Conservation (phyloP, 2,797 vertebrate genomes). For the Limosa lapponica region DNA sequence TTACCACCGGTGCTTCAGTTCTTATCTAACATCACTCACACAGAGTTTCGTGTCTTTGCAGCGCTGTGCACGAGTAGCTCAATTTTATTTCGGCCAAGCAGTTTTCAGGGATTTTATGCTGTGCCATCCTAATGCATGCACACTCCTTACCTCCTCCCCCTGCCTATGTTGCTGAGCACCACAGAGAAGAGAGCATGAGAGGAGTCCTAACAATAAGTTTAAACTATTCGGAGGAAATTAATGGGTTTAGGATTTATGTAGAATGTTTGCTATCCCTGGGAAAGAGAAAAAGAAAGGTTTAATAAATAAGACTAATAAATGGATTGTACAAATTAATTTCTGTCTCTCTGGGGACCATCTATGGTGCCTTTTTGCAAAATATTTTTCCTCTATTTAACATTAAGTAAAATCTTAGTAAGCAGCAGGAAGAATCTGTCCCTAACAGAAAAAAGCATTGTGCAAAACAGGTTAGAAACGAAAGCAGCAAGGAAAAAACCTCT, state of each 20-base stretch:
- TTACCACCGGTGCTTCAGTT: conserved; percentile 30
- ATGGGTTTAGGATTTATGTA: not conserved
- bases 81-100: conserved; percentile 53
- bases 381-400: not conserved
- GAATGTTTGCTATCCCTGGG: not conserved
- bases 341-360: not conserved
- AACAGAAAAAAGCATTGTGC: not conserved
- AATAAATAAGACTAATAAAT: not conserved
- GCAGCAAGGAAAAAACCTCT: not conserved
- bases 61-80: conserved; percentile 9
- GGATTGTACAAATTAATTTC: not conserved
- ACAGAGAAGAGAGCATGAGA: not conserved
- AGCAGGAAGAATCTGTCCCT: not conserved
- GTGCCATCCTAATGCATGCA: conserved; percentile 18
- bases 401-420: not conserved
- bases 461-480: not conserved
- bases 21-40: conserved; percentile 24
- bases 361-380: not conserved
- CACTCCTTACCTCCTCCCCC: not conserved
- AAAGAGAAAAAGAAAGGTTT: not conserved
- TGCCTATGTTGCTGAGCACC: not conserved
- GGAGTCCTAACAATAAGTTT: not conserved
- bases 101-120: conserved; percentile 49
- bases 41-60: conserved; percentile 4
- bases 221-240: not conserved